phyloP scores from a whole-genome alignment of 2,797 vertebrate species.

The Molossus alvarezi region DNA sequence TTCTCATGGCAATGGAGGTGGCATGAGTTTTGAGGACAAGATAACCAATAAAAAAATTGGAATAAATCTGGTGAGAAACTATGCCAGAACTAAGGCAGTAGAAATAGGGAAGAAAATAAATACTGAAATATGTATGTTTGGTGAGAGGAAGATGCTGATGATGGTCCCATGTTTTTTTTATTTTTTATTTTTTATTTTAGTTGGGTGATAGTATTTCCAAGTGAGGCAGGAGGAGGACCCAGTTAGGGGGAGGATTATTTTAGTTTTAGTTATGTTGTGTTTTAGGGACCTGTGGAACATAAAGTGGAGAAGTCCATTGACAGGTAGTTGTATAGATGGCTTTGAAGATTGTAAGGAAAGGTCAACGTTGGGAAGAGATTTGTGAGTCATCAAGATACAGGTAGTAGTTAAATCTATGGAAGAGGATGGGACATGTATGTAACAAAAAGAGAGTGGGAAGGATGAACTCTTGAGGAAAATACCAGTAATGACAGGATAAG shows the following conservation, averaged over 20 bases:
- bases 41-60: background rate
- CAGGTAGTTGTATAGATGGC: background rate
- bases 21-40: background rate
- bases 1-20: background rate
- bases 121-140: background rate
- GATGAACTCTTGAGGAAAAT: background rate
- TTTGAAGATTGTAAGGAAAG: conserved; percentile 12
- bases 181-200: conserved; percentile 32
- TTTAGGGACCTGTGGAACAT: background rate
- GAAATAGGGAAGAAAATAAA: background rate
- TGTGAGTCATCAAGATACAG: background rate
- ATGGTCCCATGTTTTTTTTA: conserved; percentile 6
- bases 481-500: background rate
- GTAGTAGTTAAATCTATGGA: background rate
- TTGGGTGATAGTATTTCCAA: background rate
- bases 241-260: background rate
- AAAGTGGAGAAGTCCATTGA: background rate
- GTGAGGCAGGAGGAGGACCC: background rate
- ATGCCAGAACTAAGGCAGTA: background rate
- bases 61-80: background rate
- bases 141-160: conserved; percentile 5
- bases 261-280: background rate
- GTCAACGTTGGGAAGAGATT: background rate
- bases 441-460: background rate
- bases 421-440: background rate